Evolutionary conservation across 2,888 invertebrate species (phyloP).

Genomic region (Caenorhabditis afra): DNA sequence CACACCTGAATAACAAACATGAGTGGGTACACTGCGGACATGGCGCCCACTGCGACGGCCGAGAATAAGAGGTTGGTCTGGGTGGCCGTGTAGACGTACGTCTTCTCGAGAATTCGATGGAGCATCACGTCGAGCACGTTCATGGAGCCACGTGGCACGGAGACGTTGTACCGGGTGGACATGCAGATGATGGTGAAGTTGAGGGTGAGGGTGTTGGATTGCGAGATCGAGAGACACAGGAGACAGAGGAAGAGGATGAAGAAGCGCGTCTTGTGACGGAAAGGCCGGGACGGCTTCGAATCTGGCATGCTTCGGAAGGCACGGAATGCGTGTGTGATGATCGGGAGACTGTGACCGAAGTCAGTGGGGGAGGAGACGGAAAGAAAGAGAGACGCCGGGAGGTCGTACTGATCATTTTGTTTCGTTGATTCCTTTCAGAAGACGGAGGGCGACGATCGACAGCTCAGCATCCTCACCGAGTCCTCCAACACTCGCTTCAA

Average conservation of each 20-base stretch:
- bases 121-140: conserved; percentile 41
- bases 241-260: conserved; percentile 62
- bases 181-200: conserved; percentile 70
- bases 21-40: conserved; percentile 65
- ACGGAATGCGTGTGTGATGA: no score
- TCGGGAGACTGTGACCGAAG: no score
- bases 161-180: conserved; percentile 12
- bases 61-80: conserved; percentile 64
- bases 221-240: conserved; percentile 63
- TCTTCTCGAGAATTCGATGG: conserved; percentile 41
- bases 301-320: conserved; percentile 22
- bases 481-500: conserved; percentile 47
- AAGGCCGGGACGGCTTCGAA: conserved; percentile 59
- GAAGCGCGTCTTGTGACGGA: conserved; percentile 82
- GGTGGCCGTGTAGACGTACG: conserved; percentile 49
- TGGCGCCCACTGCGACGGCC: conserved; percentile 63
- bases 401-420: not conserved
- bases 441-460: conserved; percentile 33
- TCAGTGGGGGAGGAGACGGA: no score
- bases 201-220: conserved; percentile 63
- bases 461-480: conserved; percentile 44
- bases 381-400: no score
- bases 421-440: conserved; percentile 34
- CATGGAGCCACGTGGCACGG: conserved; percentile 17
- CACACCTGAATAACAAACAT: conserved; percentile 59